These are phyloP conservation scores for Tamandua tetradactyla DNA, from an alignment of 2,797 vertebrate species.

Conservation along the genomic window DNA sequence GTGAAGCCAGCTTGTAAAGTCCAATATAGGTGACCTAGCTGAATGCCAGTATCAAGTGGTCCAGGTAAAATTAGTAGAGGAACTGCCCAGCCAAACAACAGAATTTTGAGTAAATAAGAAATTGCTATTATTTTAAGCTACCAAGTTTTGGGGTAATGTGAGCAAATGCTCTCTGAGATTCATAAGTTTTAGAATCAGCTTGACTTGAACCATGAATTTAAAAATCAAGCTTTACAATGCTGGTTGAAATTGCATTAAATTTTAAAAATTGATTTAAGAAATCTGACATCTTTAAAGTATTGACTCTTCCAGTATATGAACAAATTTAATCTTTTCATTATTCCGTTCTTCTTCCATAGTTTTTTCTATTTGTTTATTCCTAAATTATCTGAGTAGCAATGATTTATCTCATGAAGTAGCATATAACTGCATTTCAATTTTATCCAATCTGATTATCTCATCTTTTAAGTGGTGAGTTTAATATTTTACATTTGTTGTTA, in stretches of 20 bases:
- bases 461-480: background rate
- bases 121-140: background rate
- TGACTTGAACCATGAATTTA: background rate
- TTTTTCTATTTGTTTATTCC: background rate
- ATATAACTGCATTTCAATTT: background rate
- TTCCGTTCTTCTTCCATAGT: background rate
- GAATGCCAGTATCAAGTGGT: background rate
- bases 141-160: background rate
- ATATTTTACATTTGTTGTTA: background rate
- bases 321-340: background rate
- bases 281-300: background rate
- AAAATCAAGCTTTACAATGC: background rate
- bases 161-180: background rate
- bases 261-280: background rate
- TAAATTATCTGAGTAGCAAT: background rate
- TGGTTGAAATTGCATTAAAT: background rate
- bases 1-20: background rate
- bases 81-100: background rate
- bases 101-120: no score
- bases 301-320: background rate
- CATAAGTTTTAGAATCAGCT: background rate
- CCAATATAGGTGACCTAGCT: background rate
- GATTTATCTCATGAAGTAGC: background rate
- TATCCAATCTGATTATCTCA: background rate
- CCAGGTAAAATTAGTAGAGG: background rate